phyloP scores from a whole-genome alignment of 1,140 invertebrate species.

The Oncopodura yosiiana region DNA sequence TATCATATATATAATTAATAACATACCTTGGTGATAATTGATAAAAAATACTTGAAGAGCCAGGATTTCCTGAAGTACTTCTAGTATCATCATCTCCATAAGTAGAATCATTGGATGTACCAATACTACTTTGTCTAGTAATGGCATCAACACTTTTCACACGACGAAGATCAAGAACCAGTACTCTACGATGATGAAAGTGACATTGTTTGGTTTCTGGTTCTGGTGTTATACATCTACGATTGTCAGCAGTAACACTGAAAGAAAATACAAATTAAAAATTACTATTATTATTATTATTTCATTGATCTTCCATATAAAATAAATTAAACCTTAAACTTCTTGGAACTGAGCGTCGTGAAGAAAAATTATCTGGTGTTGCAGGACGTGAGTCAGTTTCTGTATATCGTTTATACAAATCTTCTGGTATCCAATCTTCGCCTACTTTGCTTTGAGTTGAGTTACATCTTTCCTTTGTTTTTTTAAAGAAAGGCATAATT shows the following conservation, averaged over 20 bases:
- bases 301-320: too few species aligned
- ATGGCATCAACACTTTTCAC: slow-evolving; percentile 33
- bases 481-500: too few species aligned
- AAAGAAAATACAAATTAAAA: not conserved
- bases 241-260: slow-evolving; percentile 8
- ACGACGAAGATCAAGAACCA: slow-evolving; percentile 30
- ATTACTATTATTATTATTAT: not conserved
- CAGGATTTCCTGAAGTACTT: slow-evolving; percentile 20
- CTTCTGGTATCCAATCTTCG: slow-evolving; percentile 31
- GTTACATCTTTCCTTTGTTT: too few species aligned
- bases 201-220: slow-evolving; percentile 27
- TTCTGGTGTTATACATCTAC: slow-evolving; percentile 33
- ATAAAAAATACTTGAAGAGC: slow-evolving; percentile 18
- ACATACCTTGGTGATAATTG: slow-evolving; percentile 22
- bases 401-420: slow-evolving; percentile 32
- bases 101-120: slow-evolving; percentile 27
- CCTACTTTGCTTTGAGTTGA: not conserved
- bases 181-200: slow-evolving; percentile 25
- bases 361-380: slow-evolving; percentile 16
- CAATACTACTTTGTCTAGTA: slow-evolving; percentile 23
- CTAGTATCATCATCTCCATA: slow-evolving; percentile 24
- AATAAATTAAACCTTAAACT: too few species aligned
- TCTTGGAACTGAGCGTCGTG: not conserved
- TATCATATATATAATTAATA: too few species aligned
- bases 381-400: slow-evolving; percentile 33